These are phyloP conservation scores for Ophthalmolycus amberensis DNA, from an alignment of 2,113 vertebrate species.

Conservation along the genomic window DNA sequence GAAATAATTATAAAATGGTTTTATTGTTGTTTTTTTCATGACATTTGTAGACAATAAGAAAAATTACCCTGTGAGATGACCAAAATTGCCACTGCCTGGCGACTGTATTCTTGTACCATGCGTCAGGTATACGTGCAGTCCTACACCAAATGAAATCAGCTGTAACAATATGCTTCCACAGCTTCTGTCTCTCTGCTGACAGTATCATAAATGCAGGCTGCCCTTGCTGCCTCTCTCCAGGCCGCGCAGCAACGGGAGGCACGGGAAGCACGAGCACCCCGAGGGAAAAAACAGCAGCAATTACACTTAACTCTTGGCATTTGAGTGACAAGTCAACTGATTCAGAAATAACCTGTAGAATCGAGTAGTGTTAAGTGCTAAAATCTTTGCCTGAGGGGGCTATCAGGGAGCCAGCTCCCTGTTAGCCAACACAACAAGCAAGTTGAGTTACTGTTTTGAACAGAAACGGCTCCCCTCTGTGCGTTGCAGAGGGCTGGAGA, in stretches of 20 bases:
- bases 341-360: constrained; percentile 60
- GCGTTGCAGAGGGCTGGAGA: constrained; percentile 31
- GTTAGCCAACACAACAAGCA: constrained; percentile 36
- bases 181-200: constrained; percentile 20
- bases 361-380: constrained; percentile 39
- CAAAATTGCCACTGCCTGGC: too few relatives aligned
- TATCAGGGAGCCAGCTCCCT: constrained; percentile 13
- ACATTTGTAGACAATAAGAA: neutral
- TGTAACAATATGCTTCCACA: constrained; percentile 11
- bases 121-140: neutral
- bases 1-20: neutral
- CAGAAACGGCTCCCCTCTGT: constrained; percentile 37
- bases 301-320: constrained; percentile 64
- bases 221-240: constrained; percentile 33
- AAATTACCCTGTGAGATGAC: neutral
- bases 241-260: constrained; percentile 8
- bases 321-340: constrained; percentile 63
- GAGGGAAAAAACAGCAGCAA: constrained; percentile 53
- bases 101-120: neutral
- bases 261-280: constrained; percentile 19
- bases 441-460: constrained; percentile 45
- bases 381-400: constrained; percentile 51
- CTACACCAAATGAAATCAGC: constrained; percentile 19
- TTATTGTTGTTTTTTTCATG: neutral
- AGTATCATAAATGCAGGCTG: constrained; percentile 18